These are phyloP conservation scores for Lethrus apterus DNA, from an alignment of 1,140 invertebrate genomes.

Conservation along the genomic window DNA sequence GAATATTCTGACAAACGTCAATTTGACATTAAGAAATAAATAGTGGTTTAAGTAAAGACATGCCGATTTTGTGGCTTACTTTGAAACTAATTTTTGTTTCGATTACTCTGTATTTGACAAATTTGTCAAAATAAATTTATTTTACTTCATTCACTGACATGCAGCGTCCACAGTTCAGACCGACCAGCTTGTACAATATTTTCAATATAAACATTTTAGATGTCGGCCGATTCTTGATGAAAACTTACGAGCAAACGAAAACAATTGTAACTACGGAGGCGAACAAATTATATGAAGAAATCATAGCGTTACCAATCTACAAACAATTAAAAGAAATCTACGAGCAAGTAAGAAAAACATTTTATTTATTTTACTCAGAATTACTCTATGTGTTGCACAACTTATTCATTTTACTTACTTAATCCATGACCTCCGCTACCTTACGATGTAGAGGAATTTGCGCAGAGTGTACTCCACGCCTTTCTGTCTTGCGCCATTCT, in stretches of 20 bases:
- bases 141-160: too few relatives aligned
- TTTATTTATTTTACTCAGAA: too few relatives aligned
- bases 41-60: too few relatives aligned
- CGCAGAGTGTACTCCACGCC: too few relatives aligned
- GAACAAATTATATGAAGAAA: slow-evolving; percentile 43
- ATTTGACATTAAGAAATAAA: too few relatives aligned
- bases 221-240: slow-evolving; percentile 44
- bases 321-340: slow-evolving; percentile 42
- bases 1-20: too few relatives aligned
- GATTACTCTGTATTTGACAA: too few relatives aligned
- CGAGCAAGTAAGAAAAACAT: slow-evolving; percentile 27
- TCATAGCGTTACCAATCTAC: slow-evolving; percentile 49
- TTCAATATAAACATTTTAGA: too few relatives aligned
- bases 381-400: slow-evolving; percentile 4
- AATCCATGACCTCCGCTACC: not conserved
- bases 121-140: slow-evolving; percentile 3
- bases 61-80: too few relatives aligned
- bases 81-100: too few relatives aligned
- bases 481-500: not conserved
- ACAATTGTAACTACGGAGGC: slow-evolving; percentile 45
- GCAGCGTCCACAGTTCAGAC: too few relatives aligned
- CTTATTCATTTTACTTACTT: slow-evolving; percentile 19
- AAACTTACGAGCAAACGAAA: slow-evolving; percentile 42
- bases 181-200: too few relatives aligned
- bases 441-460: not conserved